Conservation (phyloP, 2,797 vertebrate species). For the Pseudochirops cupreus region DNA sequence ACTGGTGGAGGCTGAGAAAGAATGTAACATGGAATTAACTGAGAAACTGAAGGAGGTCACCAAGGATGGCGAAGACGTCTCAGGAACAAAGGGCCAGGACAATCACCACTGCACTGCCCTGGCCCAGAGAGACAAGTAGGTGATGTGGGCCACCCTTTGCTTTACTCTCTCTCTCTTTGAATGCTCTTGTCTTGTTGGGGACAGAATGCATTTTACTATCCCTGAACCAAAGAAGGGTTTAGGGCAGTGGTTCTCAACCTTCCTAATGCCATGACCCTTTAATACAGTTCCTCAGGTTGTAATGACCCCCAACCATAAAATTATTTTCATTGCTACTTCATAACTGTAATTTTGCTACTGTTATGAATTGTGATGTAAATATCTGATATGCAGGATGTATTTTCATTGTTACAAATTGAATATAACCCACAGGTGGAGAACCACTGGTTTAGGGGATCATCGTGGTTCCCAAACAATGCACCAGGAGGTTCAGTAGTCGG, state of each 20-base stretch:
- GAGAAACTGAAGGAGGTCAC: conserved; percentile 85
- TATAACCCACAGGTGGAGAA: too few species aligned
- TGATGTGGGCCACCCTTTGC: conserved; percentile 8
- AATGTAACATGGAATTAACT: conserved; percentile 88
- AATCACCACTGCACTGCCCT: conserved; percentile 46
- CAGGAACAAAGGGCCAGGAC: conserved; percentile 69
- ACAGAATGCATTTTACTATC: not conserved
- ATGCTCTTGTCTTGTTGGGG: not conserved
- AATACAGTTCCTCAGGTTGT: too few species aligned
- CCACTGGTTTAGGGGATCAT: not conserved
- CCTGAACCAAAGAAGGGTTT: not conserved
- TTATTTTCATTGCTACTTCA: too few species aligned
- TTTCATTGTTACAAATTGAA: too few species aligned
- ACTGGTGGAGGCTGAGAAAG: conserved; percentile 88
- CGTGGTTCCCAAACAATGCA: not conserved
- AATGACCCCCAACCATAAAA: too few species aligned
- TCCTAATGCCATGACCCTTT: too few species aligned
- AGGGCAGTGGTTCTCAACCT: not conserved
- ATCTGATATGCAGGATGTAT: too few species aligned
- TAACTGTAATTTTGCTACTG: too few species aligned
- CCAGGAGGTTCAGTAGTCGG: not conserved
- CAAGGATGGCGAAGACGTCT: conserved; percentile 79
- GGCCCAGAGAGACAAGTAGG: conserved; percentile 88
- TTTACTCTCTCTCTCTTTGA: not conserved
- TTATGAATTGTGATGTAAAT: too few species aligned